Percentiles rank a stretch among this genome's conserved stretches.
Evolutionary conservation across 2,888 invertebrate genomes (phyloP).

Genomic region (Rhagium mordax): DNA sequence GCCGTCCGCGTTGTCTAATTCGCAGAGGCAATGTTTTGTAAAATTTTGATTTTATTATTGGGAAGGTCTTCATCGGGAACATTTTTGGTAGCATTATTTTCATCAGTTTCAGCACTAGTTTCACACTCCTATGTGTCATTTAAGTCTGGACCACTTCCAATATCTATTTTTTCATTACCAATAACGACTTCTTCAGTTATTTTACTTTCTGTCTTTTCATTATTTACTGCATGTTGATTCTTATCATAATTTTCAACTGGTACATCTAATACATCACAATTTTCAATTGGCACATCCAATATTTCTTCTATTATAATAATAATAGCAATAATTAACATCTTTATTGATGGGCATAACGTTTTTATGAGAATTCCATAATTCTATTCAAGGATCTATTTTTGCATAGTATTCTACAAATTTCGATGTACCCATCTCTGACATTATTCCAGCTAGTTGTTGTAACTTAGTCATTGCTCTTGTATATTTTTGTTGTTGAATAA

Average conservation of each 20-base stretch:
- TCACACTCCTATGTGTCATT: not conserved
- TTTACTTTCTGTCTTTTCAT: too few species aligned
- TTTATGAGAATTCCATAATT: not conserved
- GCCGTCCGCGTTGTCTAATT: not conserved
- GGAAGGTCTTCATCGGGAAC: not conserved
- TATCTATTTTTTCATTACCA: too few species aligned
- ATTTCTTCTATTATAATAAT: not conserved
- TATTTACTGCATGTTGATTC: too few species aligned
- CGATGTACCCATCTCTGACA: not conserved
- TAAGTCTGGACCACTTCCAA: too few species aligned
- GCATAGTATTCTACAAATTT: not conserved
- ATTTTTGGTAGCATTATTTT: not conserved
- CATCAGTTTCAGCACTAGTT: not conserved
- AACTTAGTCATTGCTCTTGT: slow-evolving; percentile 5
- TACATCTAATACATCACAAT: not conserved
- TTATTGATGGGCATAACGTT: too few species aligned
- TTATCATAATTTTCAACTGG: not conserved
- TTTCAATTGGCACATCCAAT: not conserved
- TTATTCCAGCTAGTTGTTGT: slow-evolving; percentile 1
- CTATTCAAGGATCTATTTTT: not conserved
- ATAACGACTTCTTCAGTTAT: too few species aligned
- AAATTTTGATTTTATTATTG: not conserved
- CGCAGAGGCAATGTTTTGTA: not conserved
- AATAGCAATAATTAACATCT: too few species aligned
- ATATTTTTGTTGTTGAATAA: not conserved